A percentile compares a stretch with the other conserved stretches of the same genome.
Conservation (phyloP, 1,140 invertebrate species). For the Macrocentrus cingulum region DNA sequence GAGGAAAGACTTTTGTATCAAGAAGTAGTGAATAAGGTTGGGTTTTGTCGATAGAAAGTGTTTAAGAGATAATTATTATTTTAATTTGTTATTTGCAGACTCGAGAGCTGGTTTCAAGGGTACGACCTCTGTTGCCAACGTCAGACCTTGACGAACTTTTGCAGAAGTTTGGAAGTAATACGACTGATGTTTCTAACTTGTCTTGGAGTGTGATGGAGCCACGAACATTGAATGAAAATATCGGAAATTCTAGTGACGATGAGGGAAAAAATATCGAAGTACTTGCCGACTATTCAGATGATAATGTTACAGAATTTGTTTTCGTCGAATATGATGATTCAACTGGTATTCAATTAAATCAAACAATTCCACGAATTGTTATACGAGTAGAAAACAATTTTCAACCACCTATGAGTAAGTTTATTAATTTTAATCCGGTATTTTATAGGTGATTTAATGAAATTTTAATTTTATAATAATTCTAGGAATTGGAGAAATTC, state of each 20-base stretch:
- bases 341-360: not conserved
- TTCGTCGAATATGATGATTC: slow-evolving; percentile 18
- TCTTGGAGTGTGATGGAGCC: no score
- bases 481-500: not conserved
- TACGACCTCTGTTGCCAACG: not conserved
- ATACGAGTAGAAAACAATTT: slow-evolving; percentile 17
- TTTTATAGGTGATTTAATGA: not conserved
- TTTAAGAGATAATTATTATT: no score
- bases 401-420: slow-evolving; percentile 11
- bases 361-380: slow-evolving; percentile 7
- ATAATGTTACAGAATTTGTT: slow-evolving; percentile 13
- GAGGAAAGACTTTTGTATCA: slow-evolving; percentile 3
- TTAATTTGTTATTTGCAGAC: no score
- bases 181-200: not conserved
- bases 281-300: slow-evolving; percentile 1
- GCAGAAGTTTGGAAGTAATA: not conserved
- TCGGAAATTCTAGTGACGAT: not conserved
- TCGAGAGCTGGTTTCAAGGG: not conserved
- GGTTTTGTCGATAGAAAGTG: no score
- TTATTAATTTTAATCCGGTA: not conserved
- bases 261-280: not conserved
- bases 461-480: not conserved
- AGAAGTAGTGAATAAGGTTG: slow-evolving; percentile 16
- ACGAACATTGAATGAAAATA: not conserved
- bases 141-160: not conserved